Evolutionary conservation across 2,888 invertebrate genomes (phyloP).

Genomic region (Anorthoa munda): DNA sequence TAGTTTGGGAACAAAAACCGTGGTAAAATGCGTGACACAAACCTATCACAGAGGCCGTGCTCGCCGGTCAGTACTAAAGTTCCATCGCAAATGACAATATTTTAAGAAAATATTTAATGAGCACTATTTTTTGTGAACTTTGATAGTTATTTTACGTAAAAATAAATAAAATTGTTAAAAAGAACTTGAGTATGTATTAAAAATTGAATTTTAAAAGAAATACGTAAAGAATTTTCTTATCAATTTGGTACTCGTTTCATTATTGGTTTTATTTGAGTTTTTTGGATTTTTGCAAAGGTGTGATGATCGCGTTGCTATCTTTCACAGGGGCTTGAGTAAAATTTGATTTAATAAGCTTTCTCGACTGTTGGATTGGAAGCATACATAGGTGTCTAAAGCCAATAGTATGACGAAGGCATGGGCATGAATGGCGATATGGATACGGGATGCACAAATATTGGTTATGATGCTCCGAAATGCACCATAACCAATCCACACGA

Average conservation of each 20-base stretch:
- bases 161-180: constrained; percentile 42
- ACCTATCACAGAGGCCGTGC: no score
- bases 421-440: background rate
- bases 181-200: constrained; percentile 18
- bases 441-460: background rate
- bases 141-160: constrained; percentile 66
- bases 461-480: background rate
- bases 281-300: background rate
- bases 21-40: no score
- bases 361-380: background rate
- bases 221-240: constrained; percentile 18
- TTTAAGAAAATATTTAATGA: constrained; percentile 78
- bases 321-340: background rate
- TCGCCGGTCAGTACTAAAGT: no score
- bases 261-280: constrained; percentile 23
- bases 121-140: constrained; percentile 81
- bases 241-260: constrained; percentile 44
- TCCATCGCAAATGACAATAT: constrained; percentile 80
- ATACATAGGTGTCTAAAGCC: no score
- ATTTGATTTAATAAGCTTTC: no score
- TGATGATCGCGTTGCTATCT: background rate
- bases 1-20: no score
- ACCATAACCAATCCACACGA: no score
- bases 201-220: constrained; percentile 35
- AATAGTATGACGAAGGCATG: no score